A percentile compares a stretch with the other conserved stretches of the same genome.
Evolutionary conservation across 1,140 invertebrate genomes (phyloP).

Genomic region (Pseudomyrmex cubaensis): DNA sequence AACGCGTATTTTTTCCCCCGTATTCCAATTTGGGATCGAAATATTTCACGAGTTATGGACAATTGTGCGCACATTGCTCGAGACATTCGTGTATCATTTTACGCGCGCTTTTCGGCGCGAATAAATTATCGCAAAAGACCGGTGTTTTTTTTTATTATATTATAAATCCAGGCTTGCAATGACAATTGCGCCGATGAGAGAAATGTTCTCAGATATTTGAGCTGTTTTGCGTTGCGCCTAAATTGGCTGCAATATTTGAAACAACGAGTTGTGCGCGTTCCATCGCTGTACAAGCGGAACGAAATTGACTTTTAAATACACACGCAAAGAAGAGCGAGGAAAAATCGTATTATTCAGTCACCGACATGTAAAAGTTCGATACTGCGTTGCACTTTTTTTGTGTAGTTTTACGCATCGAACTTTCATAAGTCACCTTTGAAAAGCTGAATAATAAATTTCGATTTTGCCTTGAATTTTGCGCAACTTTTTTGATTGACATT

Average conservation of each 20-base stretch:
- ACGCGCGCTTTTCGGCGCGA: background rate
- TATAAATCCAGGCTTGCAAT: slow-evolving; percentile 23
- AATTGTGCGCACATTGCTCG: background rate
- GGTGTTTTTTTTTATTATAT: background rate
- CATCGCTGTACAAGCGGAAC: no score
- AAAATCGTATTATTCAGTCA: slow-evolving; percentile 39
- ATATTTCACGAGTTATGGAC: background rate
- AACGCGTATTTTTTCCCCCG: background rate
- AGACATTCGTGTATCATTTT: background rate
- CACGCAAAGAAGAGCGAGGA: no score
- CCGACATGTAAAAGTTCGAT: slow-evolving; percentile 2
- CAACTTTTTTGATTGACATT: background rate
- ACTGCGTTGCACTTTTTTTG: slow-evolving; percentile 29
- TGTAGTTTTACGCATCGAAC: background rate
- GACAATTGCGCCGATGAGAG: slow-evolving; percentile 30
- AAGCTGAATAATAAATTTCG: slow-evolving; percentile 9
- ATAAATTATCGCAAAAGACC: no score
- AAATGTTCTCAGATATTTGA: background rate
- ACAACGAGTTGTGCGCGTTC: background rate
- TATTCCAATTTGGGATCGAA: background rate
- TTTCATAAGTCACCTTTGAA: slow-evolving; percentile 16
- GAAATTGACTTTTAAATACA: no score
- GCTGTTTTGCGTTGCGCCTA: slow-evolving; percentile 15
- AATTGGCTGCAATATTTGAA: slow-evolving; percentile 36
- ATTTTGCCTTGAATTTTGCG: background rate